These are phyloP conservation scores for Pseudococcus longispinus DNA, from an alignment of 2,888 invertebrate species.

Conservation along the genomic window DNA sequence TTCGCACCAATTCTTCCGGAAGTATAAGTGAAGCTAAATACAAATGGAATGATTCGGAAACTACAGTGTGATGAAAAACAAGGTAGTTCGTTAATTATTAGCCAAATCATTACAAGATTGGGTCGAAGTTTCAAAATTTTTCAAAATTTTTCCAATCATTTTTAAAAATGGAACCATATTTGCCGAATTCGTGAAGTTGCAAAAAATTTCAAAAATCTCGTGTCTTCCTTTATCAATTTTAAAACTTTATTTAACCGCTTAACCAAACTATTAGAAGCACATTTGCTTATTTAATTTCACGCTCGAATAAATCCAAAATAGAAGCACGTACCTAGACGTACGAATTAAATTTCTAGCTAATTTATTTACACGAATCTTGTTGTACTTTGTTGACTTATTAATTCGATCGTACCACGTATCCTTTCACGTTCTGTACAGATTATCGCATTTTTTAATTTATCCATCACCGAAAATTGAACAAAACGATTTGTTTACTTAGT, in stretches of 20 bases:
- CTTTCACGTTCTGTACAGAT: not conserved
- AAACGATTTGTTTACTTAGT: not conserved
- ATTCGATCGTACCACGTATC: not conserved
- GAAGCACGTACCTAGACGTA: not conserved
- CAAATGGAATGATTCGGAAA: conserved; percentile 58
- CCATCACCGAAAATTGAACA: not conserved
- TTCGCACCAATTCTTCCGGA: conserved; percentile 45
- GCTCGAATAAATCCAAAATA: not conserved
- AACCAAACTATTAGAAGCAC: not conserved
- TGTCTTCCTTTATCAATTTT: not conserved
- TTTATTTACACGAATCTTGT: not conserved
- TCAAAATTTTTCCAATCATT: too few species aligned
- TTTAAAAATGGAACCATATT: not conserved
- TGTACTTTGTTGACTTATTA: not conserved
- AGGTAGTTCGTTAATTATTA: too few species aligned
- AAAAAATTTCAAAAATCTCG: not conserved
- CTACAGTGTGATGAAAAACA: conserved; percentile 56
- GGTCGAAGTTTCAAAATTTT: not conserved
- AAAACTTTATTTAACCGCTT: not conserved
- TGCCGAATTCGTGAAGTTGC: not conserved
- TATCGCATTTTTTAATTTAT: not conserved
- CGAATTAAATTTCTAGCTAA: not conserved
- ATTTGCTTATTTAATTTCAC: not conserved
- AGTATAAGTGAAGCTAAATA: conserved; percentile 37
- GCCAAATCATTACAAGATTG: too few species aligned